Conservation (phyloP, 2,797 vertebrate species). For the Ataeniobius toweri region DNA sequence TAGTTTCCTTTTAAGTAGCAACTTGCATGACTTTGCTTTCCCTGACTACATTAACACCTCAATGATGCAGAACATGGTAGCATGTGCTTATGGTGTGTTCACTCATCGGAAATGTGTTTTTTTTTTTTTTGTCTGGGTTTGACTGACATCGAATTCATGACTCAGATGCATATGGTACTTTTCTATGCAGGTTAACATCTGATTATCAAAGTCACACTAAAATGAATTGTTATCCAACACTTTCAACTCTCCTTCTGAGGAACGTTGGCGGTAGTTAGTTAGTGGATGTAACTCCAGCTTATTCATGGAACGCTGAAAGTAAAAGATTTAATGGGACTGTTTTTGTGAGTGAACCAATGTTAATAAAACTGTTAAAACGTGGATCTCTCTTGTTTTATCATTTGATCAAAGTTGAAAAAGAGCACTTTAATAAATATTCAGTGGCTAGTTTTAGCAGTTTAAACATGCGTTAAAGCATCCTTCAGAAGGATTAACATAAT, state of each 20-base stretch:
- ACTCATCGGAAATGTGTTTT: background rate
- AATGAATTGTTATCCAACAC: background rate
- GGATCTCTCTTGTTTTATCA: background rate
- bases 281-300: background rate
- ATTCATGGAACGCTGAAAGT: background rate
- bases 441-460: background rate
- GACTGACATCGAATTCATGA: no score
- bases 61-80: background rate
- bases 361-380: background rate
- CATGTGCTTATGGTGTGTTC: background rate
- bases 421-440: background rate
- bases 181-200: no score
- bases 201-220: background rate
- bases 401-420: background rate
- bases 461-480: background rate
- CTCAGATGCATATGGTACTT: no score
- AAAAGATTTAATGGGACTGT: background rate
- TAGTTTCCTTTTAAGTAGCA: no score
- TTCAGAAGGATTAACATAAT: conserved; percentile 1
- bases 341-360: background rate
- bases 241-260: background rate
- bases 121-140: no score
- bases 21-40: no score
- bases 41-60: background rate
- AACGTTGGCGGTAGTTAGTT: background rate